Evolutionary conservation across 1,140 invertebrate species (phyloP), one percentile per base, ranked within the genome.

Genomic region (Panulirus ornatus): DNA sequence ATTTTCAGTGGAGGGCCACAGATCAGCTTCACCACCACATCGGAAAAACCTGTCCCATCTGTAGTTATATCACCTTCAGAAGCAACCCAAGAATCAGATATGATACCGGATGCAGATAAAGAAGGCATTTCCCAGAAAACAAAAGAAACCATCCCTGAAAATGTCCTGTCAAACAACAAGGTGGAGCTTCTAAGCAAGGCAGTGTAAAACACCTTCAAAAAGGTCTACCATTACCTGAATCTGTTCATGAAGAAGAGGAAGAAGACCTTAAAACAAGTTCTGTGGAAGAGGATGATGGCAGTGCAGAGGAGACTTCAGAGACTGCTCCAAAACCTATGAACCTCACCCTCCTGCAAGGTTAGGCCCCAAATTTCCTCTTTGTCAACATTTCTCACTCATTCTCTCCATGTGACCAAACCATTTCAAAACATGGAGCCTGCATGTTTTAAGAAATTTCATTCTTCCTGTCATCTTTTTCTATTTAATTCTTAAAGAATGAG

Each of bases 191-290:
- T 34, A 85, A 85, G 27, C 83, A 85, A 42, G 47, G 75, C 22
- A 44, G 36, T 34, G 30, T 66, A 27, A 78, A 78, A 42, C 44
- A 54, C 9, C 6, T 79, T 9, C 85, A 58, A 51, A 88, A 81
- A 22, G 85, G 38, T 0, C 58, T 76, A n/a, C n/a, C n/a, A 8
- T 58, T 86, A 38, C 85, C 85, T 6, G 85, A 66, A 44, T 88
- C 81, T 63, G 38, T 47, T 70, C 85, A 88, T 81, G 85, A 88
- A 44, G 85, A 88, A 11, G 85, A 88, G 30, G 85, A 88, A 38
- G 85, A 88, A 22, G 42, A 27, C 16, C 3, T 14, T 11, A 42
- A 22, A 47, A 8, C 34, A 34, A 75, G 30, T 36, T 27, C 70
- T 30, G 5, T 40, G 8, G 44, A 75, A 27, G 84, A 85, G 16